Evolutionary conservation across 1,140 invertebrate genomes (phyloP).

Genomic region (Drosophila grimshawi): DNA sequence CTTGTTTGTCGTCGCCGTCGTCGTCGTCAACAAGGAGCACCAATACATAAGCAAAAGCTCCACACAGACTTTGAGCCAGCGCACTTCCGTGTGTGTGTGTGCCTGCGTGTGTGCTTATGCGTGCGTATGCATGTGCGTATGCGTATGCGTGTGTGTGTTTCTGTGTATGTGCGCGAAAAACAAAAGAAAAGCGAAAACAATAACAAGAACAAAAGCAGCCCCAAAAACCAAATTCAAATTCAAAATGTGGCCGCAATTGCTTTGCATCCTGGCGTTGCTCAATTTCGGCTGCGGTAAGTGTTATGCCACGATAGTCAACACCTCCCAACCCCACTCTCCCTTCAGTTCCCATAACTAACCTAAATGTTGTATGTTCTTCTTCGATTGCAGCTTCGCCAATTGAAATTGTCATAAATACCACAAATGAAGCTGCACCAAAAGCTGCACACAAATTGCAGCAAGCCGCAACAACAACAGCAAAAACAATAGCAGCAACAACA

Average conservation of each 20-base stretch:
- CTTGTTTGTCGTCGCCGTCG: conserved; percentile 31
- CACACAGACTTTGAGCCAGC: conserved; percentile 72
- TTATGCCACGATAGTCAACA: neutral
- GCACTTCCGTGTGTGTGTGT: conserved; percentile 31
- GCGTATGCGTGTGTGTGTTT: conserved; percentile 7
- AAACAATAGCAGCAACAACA: conserved; percentile 26
- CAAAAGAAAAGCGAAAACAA: conserved; percentile 76
- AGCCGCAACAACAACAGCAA: conserved; percentile 7
- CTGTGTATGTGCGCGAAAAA: conserved; percentile 62
- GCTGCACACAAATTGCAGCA: conserved; percentile 42
- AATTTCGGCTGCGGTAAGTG: conserved; percentile 59
- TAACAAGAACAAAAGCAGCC: conserved; percentile 47
- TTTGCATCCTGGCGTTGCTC: conserved; percentile 56
- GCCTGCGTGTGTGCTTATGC: conserved; percentile 38
- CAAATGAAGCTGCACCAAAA: conserved; percentile 34
- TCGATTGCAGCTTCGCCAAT: conserved; percentile 56
- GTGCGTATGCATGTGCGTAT: conserved; percentile 24
- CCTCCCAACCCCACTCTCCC: neutral
- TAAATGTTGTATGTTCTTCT: conserved; percentile 30
- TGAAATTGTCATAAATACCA: conserved; percentile 62
- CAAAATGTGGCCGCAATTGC: conserved; percentile 55
- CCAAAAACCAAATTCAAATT: conserved; percentile 25
- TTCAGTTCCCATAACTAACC: conserved; percentile 47
- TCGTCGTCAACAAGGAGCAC: conserved; percentile 19
- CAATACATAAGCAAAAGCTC: conserved; percentile 21